These are phyloP conservation scores for Ptilorrhoa leucosticta DNA, from an alignment of 2,113 vertebrate genomes.

Conservation along the genomic window DNA sequence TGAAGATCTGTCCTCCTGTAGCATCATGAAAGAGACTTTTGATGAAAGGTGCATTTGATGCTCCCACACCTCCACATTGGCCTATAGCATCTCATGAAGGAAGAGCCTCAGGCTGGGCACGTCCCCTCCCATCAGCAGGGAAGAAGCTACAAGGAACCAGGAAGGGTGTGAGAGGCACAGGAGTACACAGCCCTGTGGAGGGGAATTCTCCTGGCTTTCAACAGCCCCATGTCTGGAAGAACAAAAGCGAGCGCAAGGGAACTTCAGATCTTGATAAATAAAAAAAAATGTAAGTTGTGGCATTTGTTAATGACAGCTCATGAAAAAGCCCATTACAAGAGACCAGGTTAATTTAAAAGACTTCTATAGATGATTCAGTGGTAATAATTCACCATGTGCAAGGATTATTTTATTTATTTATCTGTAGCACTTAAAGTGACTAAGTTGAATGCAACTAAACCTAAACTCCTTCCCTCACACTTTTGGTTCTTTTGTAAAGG, in stretches of 20 bases:
- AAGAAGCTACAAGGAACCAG: not conserved
- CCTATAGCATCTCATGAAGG: not conserved
- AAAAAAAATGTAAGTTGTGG: not conserved
- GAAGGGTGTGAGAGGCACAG: not conserved
- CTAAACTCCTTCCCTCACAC: not conserved
- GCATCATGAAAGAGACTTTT: not conserved
- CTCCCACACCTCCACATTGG: not conserved
- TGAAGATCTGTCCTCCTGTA: not conserved
- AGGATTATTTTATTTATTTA: not conserved
- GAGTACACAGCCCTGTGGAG: not conserved
- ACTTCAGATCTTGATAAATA: not conserved
- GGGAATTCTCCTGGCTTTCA: not conserved
- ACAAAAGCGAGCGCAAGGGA: rapidly evolving
- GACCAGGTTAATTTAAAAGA: not conserved
- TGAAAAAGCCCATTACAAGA: not conserved
- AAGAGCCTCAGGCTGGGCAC: not conserved
- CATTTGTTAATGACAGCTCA: not conserved
- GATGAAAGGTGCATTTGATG: not conserved
- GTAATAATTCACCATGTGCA: not conserved
- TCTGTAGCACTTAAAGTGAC: not conserved
- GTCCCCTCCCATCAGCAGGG: not conserved
- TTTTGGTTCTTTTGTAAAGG: not conserved
- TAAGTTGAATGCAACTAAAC: not conserved
- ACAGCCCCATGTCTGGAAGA: not conserved
- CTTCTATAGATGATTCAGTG: not conserved